phyloP scores from a whole-genome alignment of 2,113 vertebrate genomes.

The Otolemur garnettii region DNA sequence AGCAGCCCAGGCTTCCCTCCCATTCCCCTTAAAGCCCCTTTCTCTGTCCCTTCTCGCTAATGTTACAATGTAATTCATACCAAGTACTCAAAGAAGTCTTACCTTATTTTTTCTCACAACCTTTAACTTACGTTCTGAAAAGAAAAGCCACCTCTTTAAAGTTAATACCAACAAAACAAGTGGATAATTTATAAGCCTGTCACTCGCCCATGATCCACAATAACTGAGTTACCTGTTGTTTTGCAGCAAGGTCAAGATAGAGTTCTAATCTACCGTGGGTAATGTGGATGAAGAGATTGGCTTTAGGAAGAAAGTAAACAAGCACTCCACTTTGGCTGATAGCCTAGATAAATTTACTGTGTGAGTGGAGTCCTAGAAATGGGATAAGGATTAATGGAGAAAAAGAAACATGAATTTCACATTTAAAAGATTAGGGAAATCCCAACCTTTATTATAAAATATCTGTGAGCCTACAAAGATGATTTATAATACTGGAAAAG shows the following conservation, averaged over 20 bases:
- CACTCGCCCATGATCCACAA: neutral
- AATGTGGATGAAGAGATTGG: conserved; percentile 63
- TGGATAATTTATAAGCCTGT: conserved; percentile 22
- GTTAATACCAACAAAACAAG: conserved; percentile 9
- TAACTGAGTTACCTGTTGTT: neutral
- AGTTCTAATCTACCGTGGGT: conserved; percentile 16
- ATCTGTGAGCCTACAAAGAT: conserved; percentile 70
- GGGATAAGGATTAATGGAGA: conserved; percentile 82
- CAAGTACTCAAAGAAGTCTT: neutral
- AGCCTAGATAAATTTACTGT: conserved; percentile 81
- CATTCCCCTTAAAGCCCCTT: too few species aligned
- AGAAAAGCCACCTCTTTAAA: conserved; percentile 17
- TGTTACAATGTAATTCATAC: neutral
- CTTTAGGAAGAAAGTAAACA: conserved; percentile 74
- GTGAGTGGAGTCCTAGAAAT: conserved; percentile 75
- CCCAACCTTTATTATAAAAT: conserved; percentile 64
- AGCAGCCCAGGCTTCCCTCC: too few species aligned
- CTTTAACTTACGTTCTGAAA: conserved; percentile 5
- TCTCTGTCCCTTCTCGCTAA: too few species aligned
- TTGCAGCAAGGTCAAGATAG: conserved; percentile 43
- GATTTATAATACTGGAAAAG: conserved; percentile 79
- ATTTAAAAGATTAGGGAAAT: conserved; percentile 79
- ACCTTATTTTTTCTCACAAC: conserved; percentile 19
- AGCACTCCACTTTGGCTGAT: conserved; percentile 74
- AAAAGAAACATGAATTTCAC: conserved; percentile 77